Evolutionary conservation across 92 coral and sea anemone genomes (phyloP), one percentile per base, ranked within the genome.

Genomic region (Zoanthus sansibaricus): DNA sequence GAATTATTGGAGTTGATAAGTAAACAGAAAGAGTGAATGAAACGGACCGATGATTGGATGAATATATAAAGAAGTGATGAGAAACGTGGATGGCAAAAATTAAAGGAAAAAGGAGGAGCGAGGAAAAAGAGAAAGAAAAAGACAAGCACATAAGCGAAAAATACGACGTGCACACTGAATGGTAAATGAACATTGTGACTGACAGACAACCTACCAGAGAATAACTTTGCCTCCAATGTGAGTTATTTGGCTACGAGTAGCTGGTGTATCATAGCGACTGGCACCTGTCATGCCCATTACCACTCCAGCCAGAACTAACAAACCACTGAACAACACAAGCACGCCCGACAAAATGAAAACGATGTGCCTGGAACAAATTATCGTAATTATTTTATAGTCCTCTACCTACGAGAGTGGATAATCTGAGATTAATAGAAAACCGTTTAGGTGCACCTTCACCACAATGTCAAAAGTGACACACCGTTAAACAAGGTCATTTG

Each of bases 241-340:
- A 3, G 85, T 49, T 14, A 80, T 72, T 25, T 44, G 72, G 42
- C 85, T 80, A 13, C 85, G 85, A 44, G 85, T 80, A 46, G 85
- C 12, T 7, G 85, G 85, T 11, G 85, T 80, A 52, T 80, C 85
- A 21, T 45, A 66, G 3, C 73, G 72, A 62, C 74, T 80, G 7
- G 85, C 85, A 66, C 85, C 74, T 12, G 74, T 44, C 70, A 80
- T 66, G 2, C 74, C 85, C 13, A 80, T 33, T 11, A 42, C 55
- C 11, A 80, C 59, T 11, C 85, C 85, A 16, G 66, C 42, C 11
- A 80, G 61, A 7, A 51, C 85, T 21, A 66, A 42, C 72, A 80
- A 80, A 4, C 85, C 85, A 48, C 73, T 80, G 61, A 80, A 7
- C 73, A 80, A 14, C 62, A 80, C 17, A 12, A 80, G 75, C 10